Percentiles rank a stretch among this genome's conserved stretches.
Evolutionary conservation across 30 jellyfish, hydroid and myxozoan genomes (phyloP).

Genomic region (Pelagia noctiluca): DNA sequence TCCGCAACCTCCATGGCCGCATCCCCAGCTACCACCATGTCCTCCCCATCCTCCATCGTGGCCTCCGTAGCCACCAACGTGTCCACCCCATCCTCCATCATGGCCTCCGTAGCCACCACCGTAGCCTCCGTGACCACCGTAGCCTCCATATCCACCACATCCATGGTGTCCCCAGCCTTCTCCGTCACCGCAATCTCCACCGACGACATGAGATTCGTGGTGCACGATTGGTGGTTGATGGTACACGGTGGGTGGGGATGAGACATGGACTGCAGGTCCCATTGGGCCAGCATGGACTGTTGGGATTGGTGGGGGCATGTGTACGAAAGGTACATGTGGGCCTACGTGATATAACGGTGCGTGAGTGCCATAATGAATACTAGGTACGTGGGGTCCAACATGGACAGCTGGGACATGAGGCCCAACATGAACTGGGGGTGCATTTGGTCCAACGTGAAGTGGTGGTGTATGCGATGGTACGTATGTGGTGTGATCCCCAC

Average conservation of each 20-base stretch:
- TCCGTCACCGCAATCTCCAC: constrained; percentile 82
- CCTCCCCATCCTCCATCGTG: constrained; percentile 74
- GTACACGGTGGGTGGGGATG: constrained; percentile 96
- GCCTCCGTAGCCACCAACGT: constrained; percentile 71
- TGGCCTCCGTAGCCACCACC: constrained; percentile 55
- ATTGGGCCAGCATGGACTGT: constrained; percentile 98
- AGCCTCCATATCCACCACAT: constrained; percentile 69
- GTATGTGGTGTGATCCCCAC: constrained; percentile 95
- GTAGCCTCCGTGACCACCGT: too few relatives aligned
- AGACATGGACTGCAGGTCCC: constrained; percentile 98
- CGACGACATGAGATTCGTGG: constrained; percentile 94
- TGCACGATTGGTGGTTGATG: constrained; percentile 96
- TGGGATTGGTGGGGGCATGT: constrained; percentile 96
- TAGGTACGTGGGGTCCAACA: constrained; percentile 97
- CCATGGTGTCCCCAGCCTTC: constrained; percentile 88
- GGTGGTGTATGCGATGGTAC: constrained; percentile 98
- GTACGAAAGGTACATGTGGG: constrained; percentile 96
- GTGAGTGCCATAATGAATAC: constrained; percentile 96
- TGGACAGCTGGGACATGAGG: constrained; percentile 98
- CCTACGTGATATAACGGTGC: constrained; percentile 97
- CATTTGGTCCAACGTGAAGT: constrained; percentile 98
- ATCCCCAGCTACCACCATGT: constrained; percentile 71
- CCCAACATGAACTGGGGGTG: constrained; percentile 98
- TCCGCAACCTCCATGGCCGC: constrained; percentile 71
- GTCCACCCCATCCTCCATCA: constrained; percentile 59